Evolutionary conservation across 1,140 invertebrate genomes (phyloP), one percentile per base, ranked within the genome.

Genomic region (Ceratina calcarata): DNA sequence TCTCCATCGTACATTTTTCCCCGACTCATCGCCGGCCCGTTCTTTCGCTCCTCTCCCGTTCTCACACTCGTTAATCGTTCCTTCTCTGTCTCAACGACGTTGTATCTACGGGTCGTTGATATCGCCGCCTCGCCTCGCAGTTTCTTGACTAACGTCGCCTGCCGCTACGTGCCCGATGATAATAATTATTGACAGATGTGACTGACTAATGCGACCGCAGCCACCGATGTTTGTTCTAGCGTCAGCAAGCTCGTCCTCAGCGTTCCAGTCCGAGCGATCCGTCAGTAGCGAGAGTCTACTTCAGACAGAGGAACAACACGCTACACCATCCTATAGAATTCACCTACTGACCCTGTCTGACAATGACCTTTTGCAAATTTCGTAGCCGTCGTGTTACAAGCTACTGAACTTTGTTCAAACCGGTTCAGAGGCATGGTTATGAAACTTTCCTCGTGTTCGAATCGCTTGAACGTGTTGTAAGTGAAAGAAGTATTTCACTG

Each of bases 171-270:
- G 69, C 55, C 49, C 82, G 70, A 70, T 69, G 81, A 86, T 83
- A 80, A 87, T 88, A 82, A 87, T 88, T 87, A 87, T 88, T 87
- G 82, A 83, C 82, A 88, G 84, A 88, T 87, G 84, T 67, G 77
- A 78, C 73, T 72, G 72, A 82, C 71, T 86, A 87, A 86, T 70
- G 61, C 84, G 53, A 62, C 72, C 65, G 68, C 27, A 22, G 49
- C 58, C 51, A 32, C 37, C 62, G 45, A 57, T 24, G n/a, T 70
- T 81, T 65, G 58, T 45, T 78, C 82, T 78, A 64, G 20, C 80
- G 62, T 32, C 24, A 49, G 62, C 20, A 45, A 65, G 55, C 55
- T 73, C 45, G n/a, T 49, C 16, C 18, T 22, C 18, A 10, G 18
- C 20, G 20, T 22, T 7, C 18, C 6, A 6, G 12, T 20, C 3